Percentiles rank a stretch among this genome's conserved stretches.
phyloP scores from a whole-genome alignment of 2,113 vertebrate species.

The Myocastor coypus region DNA sequence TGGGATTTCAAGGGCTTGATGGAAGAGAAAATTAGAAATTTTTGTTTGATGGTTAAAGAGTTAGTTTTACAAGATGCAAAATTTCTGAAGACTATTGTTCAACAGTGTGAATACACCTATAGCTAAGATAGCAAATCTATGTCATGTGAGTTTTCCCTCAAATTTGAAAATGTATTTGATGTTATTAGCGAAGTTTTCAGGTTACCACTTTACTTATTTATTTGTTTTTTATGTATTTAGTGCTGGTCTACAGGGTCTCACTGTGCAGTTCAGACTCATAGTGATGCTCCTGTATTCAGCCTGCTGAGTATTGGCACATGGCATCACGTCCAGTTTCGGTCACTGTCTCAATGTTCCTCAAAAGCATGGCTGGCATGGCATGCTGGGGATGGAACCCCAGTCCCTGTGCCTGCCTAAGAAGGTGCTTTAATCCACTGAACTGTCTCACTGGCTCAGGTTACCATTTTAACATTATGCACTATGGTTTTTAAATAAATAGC shows the following conservation, averaged over 20 bases:
- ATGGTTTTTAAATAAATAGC: conserved; percentile 41
- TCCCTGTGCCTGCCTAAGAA: no score
- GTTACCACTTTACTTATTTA: conserved; percentile 64
- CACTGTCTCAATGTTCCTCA: no score
- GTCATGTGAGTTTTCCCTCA: not conserved
- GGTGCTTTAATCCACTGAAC: no score
- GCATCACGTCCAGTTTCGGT: no score
- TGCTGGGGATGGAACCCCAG: no score
- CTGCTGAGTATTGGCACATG: no score
- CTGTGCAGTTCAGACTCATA: no score
- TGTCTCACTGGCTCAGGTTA: conserved; percentile 28
- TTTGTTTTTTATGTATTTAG: no score
- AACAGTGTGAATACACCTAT: no score
- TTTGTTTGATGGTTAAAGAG: not conserved
- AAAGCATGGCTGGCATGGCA: no score
- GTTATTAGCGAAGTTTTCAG: conserved; percentile 49
- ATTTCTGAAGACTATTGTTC: not conserved
- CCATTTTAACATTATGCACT: conserved; percentile 70
- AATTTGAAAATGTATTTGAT: not conserved
- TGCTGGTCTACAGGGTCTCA: no score
- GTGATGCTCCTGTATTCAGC: no score
- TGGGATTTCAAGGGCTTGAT: not conserved
- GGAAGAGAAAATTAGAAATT: not conserved
- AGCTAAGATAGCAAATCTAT: not conserved
- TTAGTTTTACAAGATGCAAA: not conserved